Evolutionary conservation across 2,113 vertebrate species (phyloP), one percentile per base, ranked within the genome.

Genomic region (Odontophorus gujanensis): DNA sequence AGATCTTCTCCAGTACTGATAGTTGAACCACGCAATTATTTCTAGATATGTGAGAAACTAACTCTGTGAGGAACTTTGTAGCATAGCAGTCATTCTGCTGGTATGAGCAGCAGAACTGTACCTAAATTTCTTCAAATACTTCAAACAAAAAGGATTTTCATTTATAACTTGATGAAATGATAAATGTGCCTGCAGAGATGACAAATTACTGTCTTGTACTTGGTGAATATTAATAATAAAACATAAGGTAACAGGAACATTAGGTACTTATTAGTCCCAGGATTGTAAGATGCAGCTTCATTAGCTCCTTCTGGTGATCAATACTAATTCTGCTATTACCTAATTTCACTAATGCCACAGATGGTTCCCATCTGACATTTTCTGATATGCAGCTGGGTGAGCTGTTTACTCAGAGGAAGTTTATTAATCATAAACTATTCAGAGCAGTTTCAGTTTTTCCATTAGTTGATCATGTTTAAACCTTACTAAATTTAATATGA

Each of bases 371-470:
- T 57, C 14, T 55, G 53, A 42, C 12, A n/a, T 76, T 92, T 91
- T 85, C 58, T 77, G 45, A 32, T 50, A 65, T 9, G 21, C 40
- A 87, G 6, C 24, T 48, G 15, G 2, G 58, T 62, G 43, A 93
- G 57, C 36, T 57, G 10, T 85, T 92, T 89, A 68, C 34, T 87
- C 58, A 28, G 15, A 73, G 53, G 3, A 50, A 53, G 5, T 59
- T 68, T 48, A 93, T 87, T 86, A 82, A 78, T 76, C 32, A 72
- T 73, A 84, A 73, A 15, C 4, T 65, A 87, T 89, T 92, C 74
- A 47, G 9, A 80, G 13, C 26, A 51, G 50, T 40, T 87, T 82
- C 38, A 59, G 6, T 67, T 88, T 89, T 93, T 9, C 28, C 38
- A 66, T 87, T 36, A 82, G 40, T 50, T 91, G 20, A 30, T 55